Evolutionary conservation across 2,113 vertebrate genomes (phyloP).

Genomic region (Equus przewalskii): DNA sequence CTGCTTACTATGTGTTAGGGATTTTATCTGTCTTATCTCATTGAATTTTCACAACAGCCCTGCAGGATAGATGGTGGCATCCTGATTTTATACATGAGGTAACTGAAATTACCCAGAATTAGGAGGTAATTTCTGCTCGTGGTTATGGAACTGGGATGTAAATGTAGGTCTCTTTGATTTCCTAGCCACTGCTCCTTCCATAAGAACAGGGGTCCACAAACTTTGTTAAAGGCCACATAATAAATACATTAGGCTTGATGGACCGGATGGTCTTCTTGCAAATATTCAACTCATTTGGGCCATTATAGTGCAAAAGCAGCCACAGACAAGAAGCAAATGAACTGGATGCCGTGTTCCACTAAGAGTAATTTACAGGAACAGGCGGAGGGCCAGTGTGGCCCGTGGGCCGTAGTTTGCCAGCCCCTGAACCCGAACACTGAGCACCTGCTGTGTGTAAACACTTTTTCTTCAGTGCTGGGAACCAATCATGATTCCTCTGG

Average conservation of each 20-base stretch:
- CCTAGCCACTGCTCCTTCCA: not conserved
- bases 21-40: not conserved
- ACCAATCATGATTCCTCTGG: not conserved
- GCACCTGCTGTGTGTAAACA: not conserved
- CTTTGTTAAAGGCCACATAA: not conserved
- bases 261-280: not conserved
- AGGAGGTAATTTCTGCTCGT: slow-evolving; percentile 1
- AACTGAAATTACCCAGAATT: not conserved
- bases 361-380: not conserved
- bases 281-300: not conserved
- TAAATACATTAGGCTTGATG: not conserved
- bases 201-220: not conserved
- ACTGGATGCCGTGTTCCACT: not conserved
- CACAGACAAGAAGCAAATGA: not conserved
- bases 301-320: not conserved
- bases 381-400: not conserved
- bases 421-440: not conserved
- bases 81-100: slow-evolving; percentile 7
- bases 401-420: not conserved
- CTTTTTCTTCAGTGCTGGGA: not conserved
- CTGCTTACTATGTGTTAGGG: not conserved
- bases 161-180: slow-evolving; percentile 27
- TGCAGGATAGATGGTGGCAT: not conserved
- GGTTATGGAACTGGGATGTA: slow-evolving; percentile 29
- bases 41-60: not conserved